These are phyloP conservation scores for Drosophila pallidifrons DNA, from an alignment of 1,140 invertebrate genomes.

Conservation along the genomic window DNA sequence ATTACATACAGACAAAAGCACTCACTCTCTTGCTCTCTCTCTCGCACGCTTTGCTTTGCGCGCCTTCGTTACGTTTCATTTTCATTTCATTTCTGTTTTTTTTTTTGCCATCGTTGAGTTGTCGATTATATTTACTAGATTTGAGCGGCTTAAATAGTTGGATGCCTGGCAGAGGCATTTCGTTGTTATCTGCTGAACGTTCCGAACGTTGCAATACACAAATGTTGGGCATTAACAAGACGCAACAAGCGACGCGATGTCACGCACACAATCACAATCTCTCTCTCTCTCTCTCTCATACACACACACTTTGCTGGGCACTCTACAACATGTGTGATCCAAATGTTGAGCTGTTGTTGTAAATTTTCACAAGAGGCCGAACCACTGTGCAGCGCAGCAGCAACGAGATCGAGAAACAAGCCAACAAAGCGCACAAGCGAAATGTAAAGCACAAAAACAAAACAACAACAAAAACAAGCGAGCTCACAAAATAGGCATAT, in stretches of 20 bases:
- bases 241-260: constrained; percentile 20
- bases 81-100: too few species aligned
- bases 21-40: constrained; percentile 35
- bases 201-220: constrained; percentile 56
- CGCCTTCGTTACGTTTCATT: not conserved
- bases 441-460: constrained; percentile 34
- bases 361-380: constrained; percentile 56
- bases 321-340: constrained; percentile 76
- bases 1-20: constrained; percentile 79
- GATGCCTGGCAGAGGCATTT: constrained; percentile 52
- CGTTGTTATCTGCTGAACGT: constrained; percentile 59
- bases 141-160: constrained; percentile 75
- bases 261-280: constrained; percentile 17
- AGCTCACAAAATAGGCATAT: constrained; percentile 50
- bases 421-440: constrained; percentile 32
- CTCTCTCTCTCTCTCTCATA: not conserved
- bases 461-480: constrained; percentile 38
- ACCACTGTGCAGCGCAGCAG: constrained; percentile 48
- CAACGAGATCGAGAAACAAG: constrained; percentile 41
- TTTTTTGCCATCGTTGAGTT: constrained; percentile 44
- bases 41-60: constrained; percentile 12
- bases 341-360: constrained; percentile 63
- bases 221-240: constrained; percentile 54
- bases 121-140: constrained; percentile 65
- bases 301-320: constrained; percentile 11